phyloP scores from a whole-genome alignment of 64 coral and sea anemone genomes.

The Acropora tenuis region DNA sequence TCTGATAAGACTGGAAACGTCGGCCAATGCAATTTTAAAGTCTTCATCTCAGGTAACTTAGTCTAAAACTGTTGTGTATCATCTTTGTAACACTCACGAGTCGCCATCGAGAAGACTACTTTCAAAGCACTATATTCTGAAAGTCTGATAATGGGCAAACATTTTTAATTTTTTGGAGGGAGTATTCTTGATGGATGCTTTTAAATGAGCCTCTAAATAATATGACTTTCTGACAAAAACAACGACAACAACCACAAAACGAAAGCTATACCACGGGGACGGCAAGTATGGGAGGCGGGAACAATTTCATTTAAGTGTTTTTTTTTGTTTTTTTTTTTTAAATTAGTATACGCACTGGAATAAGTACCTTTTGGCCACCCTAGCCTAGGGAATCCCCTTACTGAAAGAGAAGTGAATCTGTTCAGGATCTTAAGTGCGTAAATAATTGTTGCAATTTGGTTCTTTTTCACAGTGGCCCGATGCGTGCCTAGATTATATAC shows the following conservation, averaged over 20 bases:
- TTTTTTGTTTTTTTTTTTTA: background rate
- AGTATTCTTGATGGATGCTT: constrained; percentile 2
- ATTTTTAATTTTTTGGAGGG: background rate
- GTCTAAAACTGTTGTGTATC: background rate
- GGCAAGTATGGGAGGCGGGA: background rate
- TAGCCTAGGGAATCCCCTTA: background rate
- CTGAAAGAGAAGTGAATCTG: background rate
- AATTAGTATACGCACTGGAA: background rate
- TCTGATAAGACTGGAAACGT: constrained; percentile 49
- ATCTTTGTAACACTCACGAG: constrained; percentile 9
- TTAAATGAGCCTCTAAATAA: background rate
- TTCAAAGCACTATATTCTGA: background rate
- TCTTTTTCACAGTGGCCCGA: constrained; percentile 5
- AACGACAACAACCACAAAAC: background rate
- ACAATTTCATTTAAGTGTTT: background rate
- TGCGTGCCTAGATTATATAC: constrained; percentile 38
- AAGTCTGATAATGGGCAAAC: background rate
- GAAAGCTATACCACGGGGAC: background rate
- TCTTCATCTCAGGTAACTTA: constrained; percentile 42
- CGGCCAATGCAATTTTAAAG: constrained; percentile 44
- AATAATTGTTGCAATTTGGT: background rate
- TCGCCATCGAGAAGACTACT: background rate
- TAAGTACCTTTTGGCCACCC: background rate
- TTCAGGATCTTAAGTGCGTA: background rate
- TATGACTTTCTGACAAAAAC: background rate